phyloP scores from a whole-genome alignment of 1,140 invertebrate species.

The Anagrus nilaparvatae region DNA sequence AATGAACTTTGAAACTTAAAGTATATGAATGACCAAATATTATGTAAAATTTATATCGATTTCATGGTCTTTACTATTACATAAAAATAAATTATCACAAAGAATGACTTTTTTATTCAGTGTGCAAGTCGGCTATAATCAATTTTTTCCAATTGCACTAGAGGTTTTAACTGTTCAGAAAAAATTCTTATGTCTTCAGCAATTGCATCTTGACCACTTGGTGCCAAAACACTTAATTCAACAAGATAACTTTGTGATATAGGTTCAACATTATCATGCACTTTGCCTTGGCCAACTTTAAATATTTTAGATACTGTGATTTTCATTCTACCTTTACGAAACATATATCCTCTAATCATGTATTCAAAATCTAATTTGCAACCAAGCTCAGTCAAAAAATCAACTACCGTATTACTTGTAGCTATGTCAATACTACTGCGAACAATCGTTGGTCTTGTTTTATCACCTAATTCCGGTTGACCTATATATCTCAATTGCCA shows the following conservation, averaged over 20 bases:
- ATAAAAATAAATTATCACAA: too few relatives aligned
- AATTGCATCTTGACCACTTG: slow-evolving; percentile 85
- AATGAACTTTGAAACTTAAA: too few relatives aligned
- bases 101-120: too few relatives aligned
- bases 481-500: slow-evolving; percentile 85
- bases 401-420: slow-evolving; percentile 77
- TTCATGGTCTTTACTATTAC: too few relatives aligned
- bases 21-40: too few relatives aligned
- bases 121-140: too few relatives aligned
- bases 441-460: slow-evolving; percentile 79
- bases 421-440: slow-evolving; percentile 86
- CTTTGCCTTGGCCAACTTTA: slow-evolving; percentile 67
- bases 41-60: too few relatives aligned
- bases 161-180: slow-evolving; percentile 86
- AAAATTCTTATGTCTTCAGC: slow-evolving; percentile 93
- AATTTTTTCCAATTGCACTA: slow-evolving; percentile 83
- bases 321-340: slow-evolving; percentile 94
- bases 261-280: slow-evolving; percentile 63
- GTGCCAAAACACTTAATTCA: slow-evolving; percentile 88
- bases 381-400: slow-evolving; percentile 87
- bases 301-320: slow-evolving; percentile 92
- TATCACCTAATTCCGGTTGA: slow-evolving; percentile 80
- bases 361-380: slow-evolving; percentile 89
- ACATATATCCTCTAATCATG: slow-evolving; percentile 88
- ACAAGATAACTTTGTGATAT: slow-evolving; percentile 90